Evolutionary conservation across 2,113 vertebrate genomes (phyloP), one percentile per base, ranked within the genome.

Genomic region (Climacteris rufus): DNA sequence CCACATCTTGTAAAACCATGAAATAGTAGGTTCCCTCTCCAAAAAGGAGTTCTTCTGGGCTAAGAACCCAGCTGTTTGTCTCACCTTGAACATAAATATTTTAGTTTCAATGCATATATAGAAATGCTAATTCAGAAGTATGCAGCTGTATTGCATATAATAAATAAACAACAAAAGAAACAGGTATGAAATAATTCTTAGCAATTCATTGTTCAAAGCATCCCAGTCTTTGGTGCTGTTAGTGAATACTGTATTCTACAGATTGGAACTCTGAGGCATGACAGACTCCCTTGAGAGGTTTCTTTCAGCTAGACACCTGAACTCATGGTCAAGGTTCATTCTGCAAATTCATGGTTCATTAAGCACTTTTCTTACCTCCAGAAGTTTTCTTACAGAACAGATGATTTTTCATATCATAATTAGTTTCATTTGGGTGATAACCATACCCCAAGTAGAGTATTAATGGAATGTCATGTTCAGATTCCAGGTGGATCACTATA

Each of bases 21-120:
- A 99, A 96, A 91, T 98, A 99, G 91, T 99, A 99, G 44, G 97
- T 59, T 12, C 99, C 99, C 61, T 95, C 97, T 85, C 98, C 97
- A 75, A 97, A 97, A 91, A 81, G 53, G 54, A 98, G 97, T 61
- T 99, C 98, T 86, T 97, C 97, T 33, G 98, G 98, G 83, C 96
- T 96, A 91, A 99, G 97, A 82, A 99, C 98, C 99, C 99, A 99
- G 9, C 98, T 98, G 93, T 98, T 98, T 59, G 79, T 96, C 59
- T 98, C 98, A 83, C 98, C 99, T 99, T 95, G 49, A 95, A 95
- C 40, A 95, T 19, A 96, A 78, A 81, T 52, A 75, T 80, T 70
- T 95, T 81, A 0, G 1, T 93, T 94, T 63, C 28, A 49, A 6
- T 70, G 28, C 40, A 16, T 10, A 14, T 31, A 31, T 42, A 74